Conservation (phyloP, 2,113 vertebrate species). For the Arizona elegans region DNA sequence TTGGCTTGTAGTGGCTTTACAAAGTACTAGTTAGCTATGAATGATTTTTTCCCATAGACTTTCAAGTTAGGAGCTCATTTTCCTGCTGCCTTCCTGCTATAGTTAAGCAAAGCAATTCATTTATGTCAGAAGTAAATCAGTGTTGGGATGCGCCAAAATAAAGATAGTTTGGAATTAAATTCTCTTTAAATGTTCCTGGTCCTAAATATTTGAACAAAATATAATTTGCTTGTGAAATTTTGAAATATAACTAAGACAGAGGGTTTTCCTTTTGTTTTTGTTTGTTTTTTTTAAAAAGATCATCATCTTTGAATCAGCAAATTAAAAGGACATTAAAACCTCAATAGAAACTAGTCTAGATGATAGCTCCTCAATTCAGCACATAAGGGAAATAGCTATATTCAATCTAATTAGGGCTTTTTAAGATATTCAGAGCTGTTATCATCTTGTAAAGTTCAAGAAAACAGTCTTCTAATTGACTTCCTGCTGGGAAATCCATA, state of each 20-base stretch:
- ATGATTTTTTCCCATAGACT: not conserved
- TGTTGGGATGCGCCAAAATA: not conserved
- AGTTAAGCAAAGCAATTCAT: not conserved
- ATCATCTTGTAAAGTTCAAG: slow-evolving; percentile 42
- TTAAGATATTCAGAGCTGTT: slow-evolving; percentile 56
- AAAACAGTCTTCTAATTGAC: slow-evolving; percentile 69
- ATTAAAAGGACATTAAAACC: slow-evolving; percentile 54
- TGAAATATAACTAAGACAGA: not conserved
- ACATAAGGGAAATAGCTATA: slow-evolving; percentile 39
- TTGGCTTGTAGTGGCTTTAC: not conserved
- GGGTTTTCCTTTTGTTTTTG: not conserved
- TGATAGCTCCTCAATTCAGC: slow-evolving; percentile 44
- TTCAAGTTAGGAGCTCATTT: not conserved
- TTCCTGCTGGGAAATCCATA: slow-evolving; percentile 63
- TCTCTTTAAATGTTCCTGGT: not conserved
- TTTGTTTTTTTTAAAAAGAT: slow-evolving; percentile 10
- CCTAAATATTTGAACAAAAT: slow-evolving; percentile 57
- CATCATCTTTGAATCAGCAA: slow-evolving; percentile 47
- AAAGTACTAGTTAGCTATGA: not conserved
- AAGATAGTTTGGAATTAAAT: not conserved
- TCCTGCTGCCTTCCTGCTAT: not conserved
- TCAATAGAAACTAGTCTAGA: slow-evolving; percentile 38
- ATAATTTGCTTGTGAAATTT: not conserved
- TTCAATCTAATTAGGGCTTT: slow-evolving; percentile 66
- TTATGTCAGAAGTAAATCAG: slow-evolving; percentile 14